Percentiles rank a stretch among this genome's conserved stretches.
These are phyloP conservation scores for Eriosoma lanigerum DNA, from an alignment of 1,140 invertebrate species.

Conservation along the genomic window DNA sequence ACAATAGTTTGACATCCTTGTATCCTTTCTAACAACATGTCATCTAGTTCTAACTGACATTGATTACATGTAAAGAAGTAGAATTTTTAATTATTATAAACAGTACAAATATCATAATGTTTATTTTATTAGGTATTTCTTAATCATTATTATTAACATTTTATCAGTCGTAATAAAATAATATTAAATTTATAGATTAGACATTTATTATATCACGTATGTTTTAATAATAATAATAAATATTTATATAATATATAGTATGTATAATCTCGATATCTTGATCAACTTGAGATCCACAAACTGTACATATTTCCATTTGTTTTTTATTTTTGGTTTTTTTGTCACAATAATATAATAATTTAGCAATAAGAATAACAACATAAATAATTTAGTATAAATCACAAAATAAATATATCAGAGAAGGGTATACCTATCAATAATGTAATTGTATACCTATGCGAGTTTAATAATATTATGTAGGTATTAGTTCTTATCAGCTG, in stretches of 20 bases:
- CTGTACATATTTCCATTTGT: background rate
- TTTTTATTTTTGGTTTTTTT: background rate
- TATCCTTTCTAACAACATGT: too few relatives aligned
- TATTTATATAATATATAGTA: background rate
- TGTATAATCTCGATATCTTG: background rate
- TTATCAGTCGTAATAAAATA: conserved; percentile 42
- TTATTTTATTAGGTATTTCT: background rate
- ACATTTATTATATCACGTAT: background rate
- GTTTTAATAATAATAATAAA: background rate
- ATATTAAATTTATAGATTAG: conserved; percentile 16
- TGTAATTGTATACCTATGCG: too few relatives aligned
- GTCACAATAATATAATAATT: too few relatives aligned
- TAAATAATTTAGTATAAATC: too few relatives aligned
- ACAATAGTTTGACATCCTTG: too few relatives aligned
- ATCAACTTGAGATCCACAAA: conserved; percentile 40
- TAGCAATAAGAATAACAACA: background rate
- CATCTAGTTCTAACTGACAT: too few relatives aligned
- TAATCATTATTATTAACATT: conserved; percentile 18
- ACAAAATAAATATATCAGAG: too few relatives aligned
- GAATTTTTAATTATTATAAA: too few relatives aligned
- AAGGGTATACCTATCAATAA: too few relatives aligned
- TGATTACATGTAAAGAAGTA: too few relatives aligned
- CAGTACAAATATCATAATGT: background rate
- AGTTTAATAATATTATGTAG: too few relatives aligned
- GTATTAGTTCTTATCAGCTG: background rate